These are phyloP conservation scores for Mus minutoides DNA, from an alignment of 2,797 vertebrate species.

Conservation along the genomic window DNA sequence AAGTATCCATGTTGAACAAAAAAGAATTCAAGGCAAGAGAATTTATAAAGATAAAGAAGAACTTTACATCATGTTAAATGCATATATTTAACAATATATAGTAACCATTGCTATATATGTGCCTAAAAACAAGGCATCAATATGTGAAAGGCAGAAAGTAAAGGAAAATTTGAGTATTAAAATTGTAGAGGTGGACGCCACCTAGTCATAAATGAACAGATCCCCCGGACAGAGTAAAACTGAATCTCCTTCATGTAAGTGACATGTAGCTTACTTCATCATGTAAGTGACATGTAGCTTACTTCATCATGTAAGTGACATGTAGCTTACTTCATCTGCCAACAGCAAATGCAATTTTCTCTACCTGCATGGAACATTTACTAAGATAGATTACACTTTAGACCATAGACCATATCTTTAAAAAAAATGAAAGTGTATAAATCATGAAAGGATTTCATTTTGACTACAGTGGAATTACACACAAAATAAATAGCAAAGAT, in stretches of 20 bases:
- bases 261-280: not conserved
- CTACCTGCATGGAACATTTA: not conserved
- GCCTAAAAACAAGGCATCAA: not conserved
- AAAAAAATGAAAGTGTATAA: not conserved
- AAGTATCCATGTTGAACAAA: not conserved
- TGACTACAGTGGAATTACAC: not conserved
- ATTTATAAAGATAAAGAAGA: not conserved
- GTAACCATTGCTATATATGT: not conserved
- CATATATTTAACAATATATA: not conserved
- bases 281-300: not conserved
- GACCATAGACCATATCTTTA: not conserved
- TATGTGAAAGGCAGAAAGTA: not conserved
- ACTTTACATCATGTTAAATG: not conserved
- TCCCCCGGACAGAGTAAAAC: not conserved
- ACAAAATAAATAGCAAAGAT: not conserved
- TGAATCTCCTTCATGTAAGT: not conserved
- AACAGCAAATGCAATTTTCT: not conserved
- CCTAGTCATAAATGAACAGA: not conserved
- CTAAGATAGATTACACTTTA: not conserved
- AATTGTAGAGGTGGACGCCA: not conserved
- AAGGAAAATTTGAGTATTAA: not conserved
- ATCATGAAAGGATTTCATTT: not conserved
- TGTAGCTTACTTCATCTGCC: not conserved
- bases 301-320: not conserved
- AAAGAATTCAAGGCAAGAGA: not conserved